Evolutionary conservation across 2,113 vertebrate genomes (phyloP), one percentile per base, ranked within the genome.

Genomic region (Dasyprocta punctata): DNA sequence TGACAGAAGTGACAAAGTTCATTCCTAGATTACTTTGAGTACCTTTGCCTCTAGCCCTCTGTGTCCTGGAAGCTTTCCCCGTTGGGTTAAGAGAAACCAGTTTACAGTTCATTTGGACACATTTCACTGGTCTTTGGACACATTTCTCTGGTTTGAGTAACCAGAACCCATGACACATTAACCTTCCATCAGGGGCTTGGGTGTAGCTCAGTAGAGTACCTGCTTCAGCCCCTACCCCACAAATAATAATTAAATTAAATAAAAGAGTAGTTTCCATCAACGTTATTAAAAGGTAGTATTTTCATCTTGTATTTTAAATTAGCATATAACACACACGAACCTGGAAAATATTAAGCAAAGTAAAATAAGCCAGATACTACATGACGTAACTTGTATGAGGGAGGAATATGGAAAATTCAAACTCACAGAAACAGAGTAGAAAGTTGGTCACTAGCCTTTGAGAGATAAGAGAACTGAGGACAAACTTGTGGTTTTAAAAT

Each of bases 141-240:
- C n/a, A n/a, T n/a, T n/a, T n/a, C n/a, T n/a, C n/a, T 67, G 49
- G 22, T 95, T 60, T 58, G 61, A 94, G 7, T 83, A 90, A n/a
- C 85, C 14, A 67, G 24, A 87, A 44, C 4, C 26, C 67, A 52
- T 7, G 1, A 20, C 24, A 20, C 44, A 44, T 24, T 47, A 73
- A 73, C 38, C 85, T 92, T 63, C 44, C 22, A 7, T 90, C 69
- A 63, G 71, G 14, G 65, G 14, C 26, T 52, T 52, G 38, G n/a
- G 30, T 36, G 5, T 41, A 36, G 28, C 58, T 92, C 33, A 20
- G 3, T 36, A 33, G 24, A 38, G 24, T 1, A 8, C 16, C 24
- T 26, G 8, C 11, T 54, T 30, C 20, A 28, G 9, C 6, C 26
- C 38, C 41, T 75, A 71, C 4, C 26, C 52, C 10, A 61, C 33